Evolutionary conservation across 2,113 vertebrate genomes (phyloP), one percentile per base, ranked within the genome.

Genomic region (Ctenomys sociabilis): DNA sequence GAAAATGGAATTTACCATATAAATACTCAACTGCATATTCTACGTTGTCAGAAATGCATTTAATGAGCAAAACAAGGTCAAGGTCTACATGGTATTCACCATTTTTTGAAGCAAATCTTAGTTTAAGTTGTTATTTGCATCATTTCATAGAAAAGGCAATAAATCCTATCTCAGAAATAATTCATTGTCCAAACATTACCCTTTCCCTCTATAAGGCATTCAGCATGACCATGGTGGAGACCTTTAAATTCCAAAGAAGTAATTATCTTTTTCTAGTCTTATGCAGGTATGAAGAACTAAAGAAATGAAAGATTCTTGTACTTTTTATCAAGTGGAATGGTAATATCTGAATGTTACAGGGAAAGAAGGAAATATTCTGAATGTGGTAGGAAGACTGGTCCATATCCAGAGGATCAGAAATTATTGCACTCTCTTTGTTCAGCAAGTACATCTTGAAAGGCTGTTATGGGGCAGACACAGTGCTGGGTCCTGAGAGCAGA

Each of bases 1-100:
- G 95, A 96, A 96, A 97, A 82, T 95, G 77, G 75, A 94, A 85
- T 95, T 92, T 92, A 77, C 96, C 37, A 4, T 94, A 49, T 94
- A 96, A 93, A 94, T 93, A 95, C 82, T 97, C 80, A 91, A 68
- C 87, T 72, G 72, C 24, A 3, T 49, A 66, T 57, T 66, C 26
- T 77, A 77, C 45, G 89, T 90, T 80, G 87, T 87, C 92, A 63
- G 88, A 90, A 87, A 90, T 64, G 77, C 59, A 83, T 80, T 82
- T 57, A 93, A 96, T 30, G 26, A 8, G 9, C 64, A 78, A 93
- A 97, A 92, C 5, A 63, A 97, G 95, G 96, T 97, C 93, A 95
- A 96, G 59, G 93, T 96, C 92, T 96, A 22, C 13, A 85, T 21
- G 49, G 28, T n/a, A 54, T 52, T 85, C 1, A 7, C 37, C 26